Conservation (phyloP, 2,888 invertebrate genomes). For the Torymus texanus region DNA sequence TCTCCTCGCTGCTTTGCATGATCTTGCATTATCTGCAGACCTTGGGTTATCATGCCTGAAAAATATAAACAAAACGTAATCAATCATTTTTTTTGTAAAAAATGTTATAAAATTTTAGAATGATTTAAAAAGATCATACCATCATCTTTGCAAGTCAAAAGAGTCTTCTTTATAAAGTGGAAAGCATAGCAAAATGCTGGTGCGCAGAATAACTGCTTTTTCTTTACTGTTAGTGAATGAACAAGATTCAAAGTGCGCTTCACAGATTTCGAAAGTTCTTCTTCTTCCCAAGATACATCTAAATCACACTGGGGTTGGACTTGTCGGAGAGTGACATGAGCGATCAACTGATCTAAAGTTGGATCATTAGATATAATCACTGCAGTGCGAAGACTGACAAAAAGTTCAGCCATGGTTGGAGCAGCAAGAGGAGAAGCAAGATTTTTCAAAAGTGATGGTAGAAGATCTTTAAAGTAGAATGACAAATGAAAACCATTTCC, state of each 20-base stretch:
- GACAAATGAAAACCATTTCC: slow-evolving; percentile 78
- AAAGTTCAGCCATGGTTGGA: slow-evolving; percentile 80
- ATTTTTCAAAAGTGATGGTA: slow-evolving; percentile 79
- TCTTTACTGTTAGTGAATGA: slow-evolving; percentile 76
- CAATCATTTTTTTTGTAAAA: not conserved
- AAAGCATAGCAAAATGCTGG: slow-evolving; percentile 90
- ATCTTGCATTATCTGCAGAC: slow-evolving; percentile 81
- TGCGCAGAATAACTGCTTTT: slow-evolving; percentile 78
- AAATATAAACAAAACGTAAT: not conserved
- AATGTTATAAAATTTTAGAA: not conserved
- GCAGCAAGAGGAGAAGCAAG: slow-evolving; percentile 88
- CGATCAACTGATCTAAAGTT: slow-evolving; percentile 79
- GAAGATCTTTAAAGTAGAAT: slow-evolving; percentile 78
- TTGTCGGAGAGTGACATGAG: slow-evolving; percentile 83
- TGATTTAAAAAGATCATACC: slow-evolving; percentile 69
- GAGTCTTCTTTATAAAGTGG: slow-evolving; percentile 83
- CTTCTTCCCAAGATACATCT: slow-evolving; percentile 85
- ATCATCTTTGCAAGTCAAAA: slow-evolving; percentile 77
- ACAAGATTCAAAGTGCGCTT: slow-evolving; percentile 80
- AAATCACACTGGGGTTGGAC: slow-evolving; percentile 88
- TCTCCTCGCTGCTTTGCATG: slow-evolving; percentile 82
- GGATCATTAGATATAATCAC: slow-evolving; percentile 76
- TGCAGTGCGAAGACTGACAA: slow-evolving; percentile 78
- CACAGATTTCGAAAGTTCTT: slow-evolving; percentile 80
- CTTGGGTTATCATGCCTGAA: slow-evolving; percentile 78